Base-by-base conservation (phyloP, 2,888 invertebrate species). In the Drosophila merina region DNA sequence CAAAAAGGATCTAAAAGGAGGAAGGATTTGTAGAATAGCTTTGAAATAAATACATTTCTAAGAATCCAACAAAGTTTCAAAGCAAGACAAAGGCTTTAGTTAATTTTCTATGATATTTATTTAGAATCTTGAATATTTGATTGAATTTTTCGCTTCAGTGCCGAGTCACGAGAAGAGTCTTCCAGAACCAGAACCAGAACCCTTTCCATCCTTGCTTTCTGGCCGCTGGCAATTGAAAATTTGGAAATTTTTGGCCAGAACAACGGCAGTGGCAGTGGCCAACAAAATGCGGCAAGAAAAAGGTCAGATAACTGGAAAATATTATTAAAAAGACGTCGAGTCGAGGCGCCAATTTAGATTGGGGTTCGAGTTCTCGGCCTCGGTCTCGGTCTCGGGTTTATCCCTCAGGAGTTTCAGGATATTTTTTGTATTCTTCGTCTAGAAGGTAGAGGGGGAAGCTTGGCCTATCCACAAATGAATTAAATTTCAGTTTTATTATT, bases 401-500 rank as follows among this genome's bases (percentile, higher is more conserved):
- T 85, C 82, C 85, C 81, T 59, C 64, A 82, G 85, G 82, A 79
- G 68, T 72, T 77, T 86, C 75, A 14, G 14, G 14, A 10, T 20
- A 20, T 42, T 42, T 42, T 77, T 77, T n/a, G 7, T 40, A 14
- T 14, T 72, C 10, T 30, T 25, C 8, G 48, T 10, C 26, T 59
- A 14, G 63, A 59, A 59, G 66, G 51, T 59, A 67, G 62, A 74
- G 51, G 55, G 58, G 68, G 57, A 52, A 14, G 14, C 47, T 72
- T 85, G 73, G 88, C 85, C 83, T 88, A 87, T 89, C 86, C 89
- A 77, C 89, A 89, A 90, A 90, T 88, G 89, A 89, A 89, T 89
- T 89, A 86, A 89, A 89, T 89, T 89, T 84, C 79, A 89, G 80
- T 88, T 89, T 89, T 88, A 82, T 88, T 86, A 89, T 89, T 89